Conservation (phyloP, 2,113 vertebrate species). For the Scalopus aquaticus region DNA sequence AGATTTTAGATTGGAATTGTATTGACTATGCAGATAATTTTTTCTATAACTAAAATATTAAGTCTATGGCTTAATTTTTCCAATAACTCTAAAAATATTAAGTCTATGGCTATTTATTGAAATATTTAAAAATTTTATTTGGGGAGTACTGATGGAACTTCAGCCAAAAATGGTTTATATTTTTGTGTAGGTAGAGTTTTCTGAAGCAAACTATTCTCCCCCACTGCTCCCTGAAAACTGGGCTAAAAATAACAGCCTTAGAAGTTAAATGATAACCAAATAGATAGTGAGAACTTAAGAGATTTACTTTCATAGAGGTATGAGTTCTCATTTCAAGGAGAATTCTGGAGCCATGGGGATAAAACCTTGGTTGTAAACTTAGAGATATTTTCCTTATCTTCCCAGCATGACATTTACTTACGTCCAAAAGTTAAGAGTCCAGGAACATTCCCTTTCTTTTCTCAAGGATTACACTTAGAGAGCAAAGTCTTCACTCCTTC, state of each 20-base stretch:
- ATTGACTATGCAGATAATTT: neutral
- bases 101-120: neutral
- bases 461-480: neutral
- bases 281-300: neutral
- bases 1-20: neutral
- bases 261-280: neutral
- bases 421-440: neutral
- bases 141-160: neutral
- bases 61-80: too few species aligned
- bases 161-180: neutral
- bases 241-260: neutral
- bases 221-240: neutral
- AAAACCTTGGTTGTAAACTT: neutral
- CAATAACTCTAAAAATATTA: neutral
- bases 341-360: neutral
- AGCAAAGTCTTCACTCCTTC: neutral
- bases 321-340: slow-evolving; percentile 6
- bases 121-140: neutral
- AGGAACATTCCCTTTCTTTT: neutral
- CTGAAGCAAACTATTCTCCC: neutral
- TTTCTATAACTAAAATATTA: too few species aligned
- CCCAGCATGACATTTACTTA: neutral
- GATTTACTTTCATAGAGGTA: neutral
- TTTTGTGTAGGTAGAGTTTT: neutral
- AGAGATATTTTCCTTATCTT: neutral